phyloP scores from a whole-genome alignment of 2,113 vertebrate species.

The Macquaria australasica region DNA sequence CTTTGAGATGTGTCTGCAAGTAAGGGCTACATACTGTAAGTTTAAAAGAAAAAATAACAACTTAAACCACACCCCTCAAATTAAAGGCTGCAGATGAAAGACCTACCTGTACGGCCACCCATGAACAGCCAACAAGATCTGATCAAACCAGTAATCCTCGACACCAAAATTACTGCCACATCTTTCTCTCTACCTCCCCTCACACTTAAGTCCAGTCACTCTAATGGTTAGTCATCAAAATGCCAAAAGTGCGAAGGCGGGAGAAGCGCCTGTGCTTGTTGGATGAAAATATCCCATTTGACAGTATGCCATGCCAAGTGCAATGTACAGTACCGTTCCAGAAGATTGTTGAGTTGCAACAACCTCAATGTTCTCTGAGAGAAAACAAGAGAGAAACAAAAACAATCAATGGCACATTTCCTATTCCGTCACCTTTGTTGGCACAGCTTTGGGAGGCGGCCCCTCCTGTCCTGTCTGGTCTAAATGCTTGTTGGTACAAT shows the following conservation, averaged over 20 bases:
- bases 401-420: constrained; percentile 23
- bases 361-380: not conserved
- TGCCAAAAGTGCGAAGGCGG: not conserved
- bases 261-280: not conserved
- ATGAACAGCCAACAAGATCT: not conserved
- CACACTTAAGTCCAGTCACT: not conserved
- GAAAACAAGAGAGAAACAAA: not conserved
- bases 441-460: not conserved
- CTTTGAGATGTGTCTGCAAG: not conserved
- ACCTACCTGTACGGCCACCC: constrained; percentile 33
- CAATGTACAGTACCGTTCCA: not conserved
- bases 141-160: constrained; percentile 25
- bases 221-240: not conserved
- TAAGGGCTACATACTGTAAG: not conserved
- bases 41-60: not conserved
- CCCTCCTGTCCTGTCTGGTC: constrained; percentile 20
- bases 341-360: not conserved
- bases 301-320: not conserved
- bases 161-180: constrained; percentile 4
- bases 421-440: constrained; percentile 13
- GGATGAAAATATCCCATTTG: not conserved
- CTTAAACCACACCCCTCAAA: not conserved
- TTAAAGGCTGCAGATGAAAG: constrained; percentile 36
- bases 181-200: not conserved
- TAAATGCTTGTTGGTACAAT: constrained; percentile 38